phyloP scores from a whole-genome alignment of 2,797 vertebrate genomes.

The Hemibagrus guttatus region DNA sequence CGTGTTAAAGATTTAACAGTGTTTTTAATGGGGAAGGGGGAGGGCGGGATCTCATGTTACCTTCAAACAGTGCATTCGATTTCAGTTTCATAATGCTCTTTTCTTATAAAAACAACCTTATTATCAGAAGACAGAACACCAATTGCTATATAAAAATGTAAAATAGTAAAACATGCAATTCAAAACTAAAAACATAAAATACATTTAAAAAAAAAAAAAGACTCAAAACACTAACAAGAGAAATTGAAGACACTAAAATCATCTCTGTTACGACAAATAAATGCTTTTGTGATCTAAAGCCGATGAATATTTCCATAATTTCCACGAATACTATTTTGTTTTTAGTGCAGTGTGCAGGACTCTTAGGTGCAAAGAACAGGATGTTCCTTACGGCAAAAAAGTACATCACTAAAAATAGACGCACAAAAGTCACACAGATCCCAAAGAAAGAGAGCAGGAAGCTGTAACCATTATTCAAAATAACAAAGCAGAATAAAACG shows the following conservation, averaged over 20 bases:
- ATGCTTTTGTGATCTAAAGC: constrained; percentile 42
- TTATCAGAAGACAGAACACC: constrained; percentile 51
- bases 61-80: constrained; percentile 46
- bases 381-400: constrained; percentile 28
- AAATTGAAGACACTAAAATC: constrained; percentile 34
- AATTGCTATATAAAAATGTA: constrained; percentile 43
- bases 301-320: constrained; percentile 42
- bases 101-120: constrained; percentile 50
- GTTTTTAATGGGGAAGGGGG: constrained; percentile 41
- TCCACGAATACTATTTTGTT: constrained; percentile 41
- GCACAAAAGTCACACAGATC: constrained; percentile 31
- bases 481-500: constrained; percentile 50
- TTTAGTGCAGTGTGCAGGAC: constrained; percentile 50
- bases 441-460: constrained; percentile 54
- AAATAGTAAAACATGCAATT: constrained; percentile 55
- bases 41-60: constrained; percentile 26
- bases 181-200: constrained; percentile 48
- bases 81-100: constrained; percentile 62
- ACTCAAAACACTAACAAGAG: constrained; percentile 60
- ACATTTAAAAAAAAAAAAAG: constrained; percentile 38
- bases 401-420: constrained; percentile 31
- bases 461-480: constrained; percentile 32
- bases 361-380: constrained; percentile 31
- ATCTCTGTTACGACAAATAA: constrained; percentile 40
- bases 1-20: constrained; percentile 43